A percentile compares a stretch with the other conserved stretches of the same genome.
Evolutionary conservation across 2,888 invertebrate species (phyloP).

Genomic region (Eulithis testata): DNA sequence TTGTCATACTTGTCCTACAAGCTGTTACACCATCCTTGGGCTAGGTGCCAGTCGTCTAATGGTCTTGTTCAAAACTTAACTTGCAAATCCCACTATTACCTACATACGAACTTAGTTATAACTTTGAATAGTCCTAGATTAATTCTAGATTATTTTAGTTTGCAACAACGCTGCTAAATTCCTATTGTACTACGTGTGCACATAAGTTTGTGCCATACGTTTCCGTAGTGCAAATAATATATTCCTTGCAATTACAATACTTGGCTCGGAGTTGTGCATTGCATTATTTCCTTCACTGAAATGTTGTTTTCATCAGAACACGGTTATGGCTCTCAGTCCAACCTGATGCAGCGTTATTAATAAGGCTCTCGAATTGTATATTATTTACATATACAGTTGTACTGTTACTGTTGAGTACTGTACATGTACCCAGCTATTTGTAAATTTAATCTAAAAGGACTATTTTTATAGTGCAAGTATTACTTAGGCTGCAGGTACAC

Average conservation of each 20-base stretch:
- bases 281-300: conserved; percentile 7
- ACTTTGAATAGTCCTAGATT: conserved; percentile 2
- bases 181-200: not conserved
- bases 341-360: conserved; percentile 5
- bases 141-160: not conserved
- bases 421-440: too few species aligned
- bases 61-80: not conserved
- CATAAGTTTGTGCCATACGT: conserved; percentile 10
- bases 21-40: too few species aligned
- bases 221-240: conserved; percentile 2
- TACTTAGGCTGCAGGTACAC: too few species aligned
- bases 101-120: conserved; percentile 4
- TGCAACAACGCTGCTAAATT: not conserved
- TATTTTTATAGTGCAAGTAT: too few species aligned
- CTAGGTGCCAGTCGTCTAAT: too few species aligned
- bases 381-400: too few species aligned
- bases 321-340: not conserved
- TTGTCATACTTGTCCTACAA: too few species aligned
- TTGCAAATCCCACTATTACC: not conserved
- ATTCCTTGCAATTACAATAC: conserved; percentile 9
- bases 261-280: conserved; percentile 11
- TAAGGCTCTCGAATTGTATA: not conserved
- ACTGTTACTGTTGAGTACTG: too few species aligned
- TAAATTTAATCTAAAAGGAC: too few species aligned
- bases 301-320: conserved; percentile 9